Base-by-base conservation (phyloP, 2,113 vertebrate genomes). In the Sander vitreus region DNA sequence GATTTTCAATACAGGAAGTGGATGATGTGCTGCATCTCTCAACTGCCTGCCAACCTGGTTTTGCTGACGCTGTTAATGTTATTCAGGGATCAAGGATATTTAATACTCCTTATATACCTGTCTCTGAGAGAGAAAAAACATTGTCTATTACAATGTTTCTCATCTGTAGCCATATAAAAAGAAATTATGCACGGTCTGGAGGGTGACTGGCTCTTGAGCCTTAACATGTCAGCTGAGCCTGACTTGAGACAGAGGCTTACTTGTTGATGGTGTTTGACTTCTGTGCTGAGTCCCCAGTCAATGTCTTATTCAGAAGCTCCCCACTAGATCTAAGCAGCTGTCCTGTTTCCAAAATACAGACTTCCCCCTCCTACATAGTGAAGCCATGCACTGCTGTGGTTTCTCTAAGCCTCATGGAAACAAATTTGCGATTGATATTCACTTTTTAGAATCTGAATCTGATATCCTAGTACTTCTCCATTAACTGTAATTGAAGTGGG, bases 261-360 rank as follows among this genome's bases (percentile, higher is more conserved):
- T 93, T 92, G 89, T 93, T 66, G 87, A 88, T 21, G 30, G 82
- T 79, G 77, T 83, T 89, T 90, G 78, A 91, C 90, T 88, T 88
- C 43, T 85, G 76, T 80, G 45, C 77, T 4, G 33, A 75, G 45
- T 81, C 62, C 80, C 86, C 50, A 82, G 33, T 73, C 64, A 78
- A 90, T 93, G 88, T 91, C 93, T 93, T 87, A 94, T 94, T 93
- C 89, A 93, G 83, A 81, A 76, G 87, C 73, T 83, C 47, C 68
- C 80, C 71, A 68, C 85, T 76, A 89, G 78, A 73, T 92, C 85
- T 65, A 76, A 92, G 87, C 81, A 91, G 89, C 83, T 89, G 90
- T 88, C 81, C 80, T 23, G 18, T 89, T 84, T 83, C 39, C 70
- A 39, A 76, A 75, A 58, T 74, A 77, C 57, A 80, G 16, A 81